These are phyloP conservation scores for Eumeta japonica DNA, from an alignment of 1,140 invertebrate species.

Conservation along the genomic window DNA sequence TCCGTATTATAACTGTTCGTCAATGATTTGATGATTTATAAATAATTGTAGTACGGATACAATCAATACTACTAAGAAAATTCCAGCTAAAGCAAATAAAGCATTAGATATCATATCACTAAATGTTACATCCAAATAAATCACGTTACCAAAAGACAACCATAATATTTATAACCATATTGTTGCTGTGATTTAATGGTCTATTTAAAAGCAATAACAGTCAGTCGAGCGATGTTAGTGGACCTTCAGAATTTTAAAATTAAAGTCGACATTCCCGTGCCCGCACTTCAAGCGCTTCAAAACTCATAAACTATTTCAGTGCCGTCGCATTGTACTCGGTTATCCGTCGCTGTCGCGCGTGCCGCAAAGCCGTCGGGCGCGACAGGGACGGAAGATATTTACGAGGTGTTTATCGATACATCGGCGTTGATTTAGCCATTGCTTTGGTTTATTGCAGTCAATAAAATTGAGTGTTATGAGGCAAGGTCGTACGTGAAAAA, in stretches of 20 bases:
- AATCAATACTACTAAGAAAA: no score
- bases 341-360: slow-evolving; percentile 20
- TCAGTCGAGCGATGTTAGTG: slow-evolving; percentile 12
- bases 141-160: no score
- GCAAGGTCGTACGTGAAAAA: slow-evolving; percentile 50
- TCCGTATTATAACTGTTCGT: no score
- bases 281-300: slow-evolving; percentile 18
- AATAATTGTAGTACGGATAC: no score
- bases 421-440: slow-evolving; percentile 53
- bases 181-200: slow-evolving; percentile 58
- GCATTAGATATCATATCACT: no score
- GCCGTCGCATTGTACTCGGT: slow-evolving; percentile 29
- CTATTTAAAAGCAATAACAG: slow-evolving; percentile 57
- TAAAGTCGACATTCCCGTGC: slow-evolving; percentile 20
- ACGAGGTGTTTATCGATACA: slow-evolving; percentile 53
- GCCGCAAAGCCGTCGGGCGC: slow-evolving; percentile 11
- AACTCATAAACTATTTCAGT: slow-evolving; percentile 52
- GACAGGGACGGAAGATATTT: slow-evolving; percentile 38
- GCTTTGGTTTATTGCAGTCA: slow-evolving; percentile 55
- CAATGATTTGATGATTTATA: slow-evolving; percentile 7
- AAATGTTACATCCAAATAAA: no score
- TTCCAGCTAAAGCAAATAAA: no score
- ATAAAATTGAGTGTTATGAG: slow-evolving; percentile 56
- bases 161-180: slow-evolving; percentile 52
- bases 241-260: slow-evolving; percentile 8